phyloP scores from a whole-genome alignment of 1,140 invertebrate genomes.

The Ostrea denselamellosa region DNA sequence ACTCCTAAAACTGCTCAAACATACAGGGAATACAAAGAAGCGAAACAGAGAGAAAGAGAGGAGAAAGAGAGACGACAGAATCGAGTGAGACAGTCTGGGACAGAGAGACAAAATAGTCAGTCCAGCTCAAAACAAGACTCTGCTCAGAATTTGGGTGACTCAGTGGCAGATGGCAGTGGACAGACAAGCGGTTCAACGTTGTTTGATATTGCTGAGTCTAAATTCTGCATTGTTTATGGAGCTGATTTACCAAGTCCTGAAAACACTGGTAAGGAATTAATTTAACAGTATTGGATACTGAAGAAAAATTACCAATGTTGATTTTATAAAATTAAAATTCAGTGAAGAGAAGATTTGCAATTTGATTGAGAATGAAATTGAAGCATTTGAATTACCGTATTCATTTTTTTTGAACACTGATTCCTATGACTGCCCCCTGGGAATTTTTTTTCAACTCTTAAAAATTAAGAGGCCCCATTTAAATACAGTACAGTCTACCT shows the following conservation, averaged over 20 bases:
- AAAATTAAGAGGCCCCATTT: too few relatives aligned
- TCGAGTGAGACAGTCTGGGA: background rate
- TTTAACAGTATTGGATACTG: background rate
- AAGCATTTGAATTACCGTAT: background rate
- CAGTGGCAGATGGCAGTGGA: background rate
- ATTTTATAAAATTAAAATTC: too few relatives aligned
- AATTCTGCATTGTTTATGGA: slow-evolving; percentile 33
- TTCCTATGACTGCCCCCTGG: too few relatives aligned
- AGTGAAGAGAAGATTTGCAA: too few relatives aligned
- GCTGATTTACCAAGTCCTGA: slow-evolving; percentile 1
- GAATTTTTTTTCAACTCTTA: too few relatives aligned
- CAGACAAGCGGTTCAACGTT: background rate
- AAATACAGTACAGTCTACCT: too few relatives aligned
- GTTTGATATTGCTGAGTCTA: background rate
- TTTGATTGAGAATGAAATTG: too few relatives aligned
- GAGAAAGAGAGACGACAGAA: background rate
- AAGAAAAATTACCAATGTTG: too few relatives aligned
- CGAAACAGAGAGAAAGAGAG: slow-evolving; percentile 15
- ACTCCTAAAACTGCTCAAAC: background rate
- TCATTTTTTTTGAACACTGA: too few relatives aligned
- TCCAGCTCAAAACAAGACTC: background rate
- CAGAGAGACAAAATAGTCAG: slow-evolving; percentile 4
- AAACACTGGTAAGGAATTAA: background rate
- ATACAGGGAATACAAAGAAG: slow-evolving; percentile 28
- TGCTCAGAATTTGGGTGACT: background rate